Evolutionary conservation across 2,888 invertebrate species (phyloP), one percentile per base, ranked within the genome.

Genomic region (Mesochorus sp.): DNA sequence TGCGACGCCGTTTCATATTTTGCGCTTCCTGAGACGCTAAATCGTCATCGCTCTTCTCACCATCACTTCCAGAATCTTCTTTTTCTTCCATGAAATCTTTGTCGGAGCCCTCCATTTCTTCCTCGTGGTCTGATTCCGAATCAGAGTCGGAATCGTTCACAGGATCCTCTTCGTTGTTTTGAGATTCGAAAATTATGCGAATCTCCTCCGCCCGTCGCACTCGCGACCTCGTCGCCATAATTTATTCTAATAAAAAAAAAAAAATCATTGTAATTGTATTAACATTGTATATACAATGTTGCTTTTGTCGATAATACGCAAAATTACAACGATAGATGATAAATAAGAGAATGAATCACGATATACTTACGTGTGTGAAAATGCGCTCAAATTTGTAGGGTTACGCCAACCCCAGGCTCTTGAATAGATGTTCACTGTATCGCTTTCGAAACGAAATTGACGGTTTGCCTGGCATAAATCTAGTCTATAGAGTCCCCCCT

Each of bases 231-330:
- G 37, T 42, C 42, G 14, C 26, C 61, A 42, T 61, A 17, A 42
- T 61, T 44, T 44, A 42, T 42, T 44, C 61, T 42, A 42, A 61
- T 61, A n/a, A n/a, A n/a, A n/a, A n/a, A n/a, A n/a, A n/a, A n/a
- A n/a, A n/a, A n/a, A n/a, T n/a, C n/a, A n/a, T n/a, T n/a, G n/a
- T n/a, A n/a, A n/a, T n/a, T n/a, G n/a, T n/a, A n/a, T n/a, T n/a
- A 21, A 51, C 24, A n/a, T n/a, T n/a, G n/a, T n/a, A 4, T 51
- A 26, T 51, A 51, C 26, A 51, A 47, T 47, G 47, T 51, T 26
- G 26, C n/a, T n/a, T n/a, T n/a, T 51, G 0, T 24, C 26, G n/a
- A 51, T 51, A 26, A 51, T 28, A 51, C 51, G 28, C 51, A 5
- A 28, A 51, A 51, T 26, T 26, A 28, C 6, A 28, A 28, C 12